A percentile compares a stretch with the other conserved stretches of the same genome.
Evolutionary conservation across 2,888 invertebrate genomes (phyloP).

Genomic region (Mellilla xanthometata): DNA sequence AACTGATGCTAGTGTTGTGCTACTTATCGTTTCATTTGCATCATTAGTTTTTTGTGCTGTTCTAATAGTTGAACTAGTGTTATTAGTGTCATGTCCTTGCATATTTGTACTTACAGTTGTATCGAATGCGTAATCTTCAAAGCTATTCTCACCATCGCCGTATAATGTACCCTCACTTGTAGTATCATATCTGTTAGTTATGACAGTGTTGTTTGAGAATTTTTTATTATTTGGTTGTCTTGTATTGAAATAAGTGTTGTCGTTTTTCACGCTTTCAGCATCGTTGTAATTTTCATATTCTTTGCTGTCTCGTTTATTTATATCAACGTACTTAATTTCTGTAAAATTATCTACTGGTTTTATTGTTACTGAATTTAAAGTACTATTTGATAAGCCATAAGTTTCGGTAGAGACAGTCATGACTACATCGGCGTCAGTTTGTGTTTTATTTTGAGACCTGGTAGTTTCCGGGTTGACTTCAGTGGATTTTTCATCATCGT

Average conservation of each 20-base stretch:
- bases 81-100: not conserved
- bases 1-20: no score
- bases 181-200: no score
- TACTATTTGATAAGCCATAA: not conserved
- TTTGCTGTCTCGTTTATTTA: no score
- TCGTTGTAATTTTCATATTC: no score
- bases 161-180: no score
- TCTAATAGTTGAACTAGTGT: not conserved
- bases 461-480: not conserved
- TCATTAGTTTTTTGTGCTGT: not conserved
- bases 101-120: not conserved
- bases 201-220: not conserved
- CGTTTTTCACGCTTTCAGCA: no score
- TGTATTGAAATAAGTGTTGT: no score
- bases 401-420: not conserved
- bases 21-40: not conserved
- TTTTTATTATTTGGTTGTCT: not conserved
- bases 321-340: no score
- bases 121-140: no score
- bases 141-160: no score
- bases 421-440: not conserved
- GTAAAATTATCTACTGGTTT: not conserved
- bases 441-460: not conserved
- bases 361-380: not conserved
- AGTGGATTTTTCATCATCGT: not conserved